phyloP scores from a whole-genome alignment of 1,140 invertebrate species.

The Andrena cerasifolii region DNA sequence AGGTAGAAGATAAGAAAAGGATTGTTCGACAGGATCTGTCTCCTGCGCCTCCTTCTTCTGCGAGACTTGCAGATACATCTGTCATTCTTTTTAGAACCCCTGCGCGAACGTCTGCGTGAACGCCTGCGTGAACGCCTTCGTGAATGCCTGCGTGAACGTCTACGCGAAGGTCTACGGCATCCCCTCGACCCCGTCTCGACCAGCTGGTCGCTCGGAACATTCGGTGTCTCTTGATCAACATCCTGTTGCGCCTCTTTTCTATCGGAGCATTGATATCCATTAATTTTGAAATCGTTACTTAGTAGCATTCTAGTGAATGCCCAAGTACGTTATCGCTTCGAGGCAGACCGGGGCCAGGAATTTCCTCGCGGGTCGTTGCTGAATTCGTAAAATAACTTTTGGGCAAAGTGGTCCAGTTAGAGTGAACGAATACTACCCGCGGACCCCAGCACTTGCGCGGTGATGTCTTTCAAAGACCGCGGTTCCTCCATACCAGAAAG shows the following conservation, averaged over 20 bases:
- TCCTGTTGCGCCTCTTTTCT: not conserved
- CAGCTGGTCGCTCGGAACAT: no score
- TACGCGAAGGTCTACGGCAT: not conserved
- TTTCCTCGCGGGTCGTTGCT: no score
- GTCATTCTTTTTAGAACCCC: not conserved
- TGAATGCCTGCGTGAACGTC: not conserved
- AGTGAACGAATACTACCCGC: not conserved
- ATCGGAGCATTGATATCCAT: not conserved
- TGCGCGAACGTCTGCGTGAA: not conserved
- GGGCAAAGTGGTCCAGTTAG: no score
- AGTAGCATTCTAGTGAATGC: not conserved
- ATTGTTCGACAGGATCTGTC: conserved; percentile 56
- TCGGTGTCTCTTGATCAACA: not conserved
- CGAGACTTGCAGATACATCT: conserved; percentile 33
- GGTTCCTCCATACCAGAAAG: not conserved
- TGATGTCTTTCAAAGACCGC: not conserved
- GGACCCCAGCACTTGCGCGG: not conserved
- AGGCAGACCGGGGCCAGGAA: no score
- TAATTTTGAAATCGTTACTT: not conserved
- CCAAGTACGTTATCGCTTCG: no score
- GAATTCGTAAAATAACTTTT: no score
- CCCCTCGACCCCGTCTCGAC: conserved; percentile 12
- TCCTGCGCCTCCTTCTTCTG: conserved; percentile 22
- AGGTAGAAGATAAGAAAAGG: conserved; percentile 75
- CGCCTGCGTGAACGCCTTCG: not conserved